phyloP scores from a whole-genome alignment of 2,888 invertebrate genomes.

The Brassicogethes aeneus region DNA sequence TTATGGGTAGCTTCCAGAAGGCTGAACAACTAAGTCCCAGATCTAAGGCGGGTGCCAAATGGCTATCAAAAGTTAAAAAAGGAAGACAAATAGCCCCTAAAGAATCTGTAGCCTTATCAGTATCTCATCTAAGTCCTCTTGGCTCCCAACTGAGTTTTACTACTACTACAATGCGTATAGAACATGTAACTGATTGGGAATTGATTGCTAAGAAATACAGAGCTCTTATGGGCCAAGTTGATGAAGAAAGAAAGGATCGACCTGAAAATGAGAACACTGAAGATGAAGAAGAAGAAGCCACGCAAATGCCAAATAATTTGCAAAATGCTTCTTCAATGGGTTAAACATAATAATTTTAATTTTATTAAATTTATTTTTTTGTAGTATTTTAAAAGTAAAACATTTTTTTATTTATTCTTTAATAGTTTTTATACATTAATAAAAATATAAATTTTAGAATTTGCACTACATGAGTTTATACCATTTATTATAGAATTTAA shows the following conservation, averaged over 20 bases:
- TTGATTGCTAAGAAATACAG: constrained; percentile 82
- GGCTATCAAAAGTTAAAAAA: constrained; percentile 81
- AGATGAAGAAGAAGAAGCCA: constrained; percentile 25
- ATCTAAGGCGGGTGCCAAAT: constrained; percentile 80
- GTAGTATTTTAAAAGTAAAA: too few relatives aligned
- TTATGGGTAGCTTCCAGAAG: constrained; percentile 67
- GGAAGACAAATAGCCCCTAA: constrained; percentile 69
- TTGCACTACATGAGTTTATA: background rate
- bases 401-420: too few relatives aligned
- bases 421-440: too few relatives aligned
- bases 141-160: constrained; percentile 79
- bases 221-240: constrained; percentile 56
- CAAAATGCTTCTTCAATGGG: constrained; percentile 18
- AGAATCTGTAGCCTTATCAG: constrained; percentile 70
- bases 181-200: constrained; percentile 88
- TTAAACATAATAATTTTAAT: too few relatives aligned
- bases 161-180: constrained; percentile 66
- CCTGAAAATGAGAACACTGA: constrained; percentile 34
- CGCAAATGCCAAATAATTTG: constrained; percentile 9
- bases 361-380: too few relatives aligned
- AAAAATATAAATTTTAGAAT: background rate
- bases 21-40: constrained; percentile 65
- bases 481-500: background rate
- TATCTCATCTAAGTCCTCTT: constrained; percentile 72
- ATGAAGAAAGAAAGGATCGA: constrained; percentile 41